Base-by-base conservation (phyloP, 2,888 invertebrate species). In the Urechis unicinctus region DNA sequence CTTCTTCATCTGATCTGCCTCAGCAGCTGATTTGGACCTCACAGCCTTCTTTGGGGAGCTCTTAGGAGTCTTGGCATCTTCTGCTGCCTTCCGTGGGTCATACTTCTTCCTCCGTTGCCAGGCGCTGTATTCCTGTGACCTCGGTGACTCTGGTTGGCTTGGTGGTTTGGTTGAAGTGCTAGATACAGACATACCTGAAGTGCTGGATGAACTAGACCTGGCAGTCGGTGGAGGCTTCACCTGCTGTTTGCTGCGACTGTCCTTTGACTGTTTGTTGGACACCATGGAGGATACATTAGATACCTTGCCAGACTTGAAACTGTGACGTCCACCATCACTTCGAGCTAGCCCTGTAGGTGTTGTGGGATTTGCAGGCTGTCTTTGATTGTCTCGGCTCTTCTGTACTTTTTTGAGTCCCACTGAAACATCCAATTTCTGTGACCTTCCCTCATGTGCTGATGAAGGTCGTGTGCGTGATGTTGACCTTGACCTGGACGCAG, bases 101-200 rank as follows among this genome's bases (percentile, higher is more conserved):
- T 96, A 96, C 66, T 89, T 91, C 69, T 94, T 94, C 61, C 96
- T 82, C 57, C 95, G 84, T 74, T 93, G 91, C 95, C 95, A 96
- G 81, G 94, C 94, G 77, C 91, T 86, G 72, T 91, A 89, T 6
- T 86, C 85, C 78, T 92, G 91, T 76, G 70, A 65, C 60, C 65
- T 69, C 0, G 72, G 71, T 21, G 73, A 70, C 57, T 66, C 68
- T 24, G 71, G 64, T 30, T 69, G 61, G 55, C 68, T 66, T 17
- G 59, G 61, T 6, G 69, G 64, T 55, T 68, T 24, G 24, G 25
- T n/a, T 25, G 43, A 13, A 26, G 49, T 45, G 6, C 21, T 24
- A 17, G 29, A 26, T 6, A 30, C 17, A n/a, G 51, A 44, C 24
- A 17, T 47, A 5, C 45, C 24, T 5, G 46, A 17, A 5, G 28